Conservation (phyloP, 2,797 vertebrate species). For the Hydrolagus colliei region DNA sequence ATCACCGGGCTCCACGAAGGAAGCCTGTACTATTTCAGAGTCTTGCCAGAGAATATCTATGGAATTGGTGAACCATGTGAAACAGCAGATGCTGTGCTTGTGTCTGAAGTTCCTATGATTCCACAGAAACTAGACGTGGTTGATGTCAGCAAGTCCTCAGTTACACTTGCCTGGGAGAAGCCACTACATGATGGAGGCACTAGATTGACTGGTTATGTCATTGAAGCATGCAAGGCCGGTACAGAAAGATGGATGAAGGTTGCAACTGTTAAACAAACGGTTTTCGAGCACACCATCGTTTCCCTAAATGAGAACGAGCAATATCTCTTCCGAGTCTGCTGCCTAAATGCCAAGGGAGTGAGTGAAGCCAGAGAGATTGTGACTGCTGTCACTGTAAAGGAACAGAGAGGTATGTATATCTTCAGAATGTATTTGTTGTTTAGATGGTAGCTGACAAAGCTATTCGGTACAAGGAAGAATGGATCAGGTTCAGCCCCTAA, state of each 20-base stretch:
- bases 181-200: conserved; percentile 92
- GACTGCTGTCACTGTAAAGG: conserved; percentile 81
- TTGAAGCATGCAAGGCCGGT: conserved; percentile 89
- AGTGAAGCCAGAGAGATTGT: conserved; percentile 85
- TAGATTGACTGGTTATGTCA: conserved; percentile 80
- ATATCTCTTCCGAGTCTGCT: conserved; percentile 86
- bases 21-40: conserved; percentile 92
- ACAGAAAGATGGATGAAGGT: conserved; percentile 97
- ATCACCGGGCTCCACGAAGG: conserved; percentile 83
- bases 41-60: conserved; percentile 94
- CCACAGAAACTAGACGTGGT: conserved; percentile 84
- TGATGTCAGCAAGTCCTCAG: conserved; percentile 84
- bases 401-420: conserved; percentile 76
- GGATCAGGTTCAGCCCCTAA: conserved; percentile 6
- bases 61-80: conserved; percentile 87
- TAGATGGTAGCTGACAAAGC: not conserved
- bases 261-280: conserved; percentile 76
- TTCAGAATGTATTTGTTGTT: conserved; percentile 21
- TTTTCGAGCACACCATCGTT: conserved; percentile 81
- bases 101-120: conserved; percentile 85
- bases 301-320: conserved; percentile 93
- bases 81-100: conserved; percentile 77
- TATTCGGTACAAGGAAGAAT: not conserved
- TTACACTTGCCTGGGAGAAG: conserved; percentile 89
- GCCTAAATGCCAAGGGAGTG: conserved; percentile 83